phyloP scores from a whole-genome alignment of 2,888 invertebrate species.

The Tetragonula carbonaria region DNA sequence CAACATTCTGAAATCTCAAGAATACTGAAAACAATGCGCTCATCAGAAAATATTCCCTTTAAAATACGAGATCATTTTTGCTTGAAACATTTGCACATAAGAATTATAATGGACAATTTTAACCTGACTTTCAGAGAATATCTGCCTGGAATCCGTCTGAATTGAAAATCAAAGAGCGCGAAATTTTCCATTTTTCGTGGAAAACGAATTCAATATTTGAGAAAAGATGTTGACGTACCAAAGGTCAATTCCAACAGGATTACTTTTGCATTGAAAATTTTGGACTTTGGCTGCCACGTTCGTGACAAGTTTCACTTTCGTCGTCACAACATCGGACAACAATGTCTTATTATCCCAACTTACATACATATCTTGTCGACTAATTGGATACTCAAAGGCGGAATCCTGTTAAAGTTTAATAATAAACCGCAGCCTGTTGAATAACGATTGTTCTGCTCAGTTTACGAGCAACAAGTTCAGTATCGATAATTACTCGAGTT shows the following conservation, averaged over 20 bases:
- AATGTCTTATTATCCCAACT: neutral
- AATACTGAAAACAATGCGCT: neutral
- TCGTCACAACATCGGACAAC: neutral
- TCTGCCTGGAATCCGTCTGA: neutral
- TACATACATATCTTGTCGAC: constrained; percentile 51
- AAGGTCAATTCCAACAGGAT: neutral
- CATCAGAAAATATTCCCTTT: neutral
- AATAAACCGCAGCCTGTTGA: constrained; percentile 75
- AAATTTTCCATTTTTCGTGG: neutral
- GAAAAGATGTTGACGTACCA: neutral
- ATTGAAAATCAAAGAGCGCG: neutral
- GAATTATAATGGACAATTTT: neutral
- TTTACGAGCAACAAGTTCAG: constrained; percentile 72
- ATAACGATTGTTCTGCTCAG: constrained; percentile 72
- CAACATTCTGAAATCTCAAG: neutral
- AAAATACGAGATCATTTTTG: neutral
- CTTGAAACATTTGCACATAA: neutral
- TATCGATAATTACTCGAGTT: constrained; percentile 74
- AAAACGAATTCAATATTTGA: neutral
- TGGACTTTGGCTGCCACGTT: neutral
- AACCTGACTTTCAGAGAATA: neutral
- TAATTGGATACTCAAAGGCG: constrained; percentile 74
- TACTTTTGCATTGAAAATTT: neutral
- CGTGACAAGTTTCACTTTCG: neutral
- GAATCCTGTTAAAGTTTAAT: constrained; percentile 66